These are phyloP conservation scores for Pangasianodon gigas DNA, from an alignment of 2,113 vertebrate species.

Conservation along the genomic window DNA sequence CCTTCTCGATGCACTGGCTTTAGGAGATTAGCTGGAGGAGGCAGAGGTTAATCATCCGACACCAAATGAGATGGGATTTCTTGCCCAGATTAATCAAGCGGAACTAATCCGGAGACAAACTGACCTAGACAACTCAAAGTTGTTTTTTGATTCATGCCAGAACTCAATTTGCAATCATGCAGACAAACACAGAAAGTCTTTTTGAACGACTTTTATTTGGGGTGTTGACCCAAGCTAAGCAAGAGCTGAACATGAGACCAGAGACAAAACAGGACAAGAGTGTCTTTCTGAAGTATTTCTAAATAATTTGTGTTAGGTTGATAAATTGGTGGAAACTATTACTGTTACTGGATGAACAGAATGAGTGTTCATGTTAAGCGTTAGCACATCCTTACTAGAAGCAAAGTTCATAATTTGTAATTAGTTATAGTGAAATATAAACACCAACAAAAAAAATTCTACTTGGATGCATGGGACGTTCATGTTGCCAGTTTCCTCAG, in stretches of 20 bases:
- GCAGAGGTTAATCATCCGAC: slow-evolving; percentile 26
- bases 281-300: not conserved
- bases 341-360: not conserved
- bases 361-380: not conserved
- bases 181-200: slow-evolving; percentile 7
- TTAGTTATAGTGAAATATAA: not conserved
- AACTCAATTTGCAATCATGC: slow-evolving; percentile 7
- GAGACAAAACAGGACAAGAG: not conserved
- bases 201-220: not conserved
- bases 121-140: slow-evolving; percentile 32
- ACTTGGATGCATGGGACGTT: not conserved
- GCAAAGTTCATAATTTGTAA: not conserved
- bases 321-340: not conserved
- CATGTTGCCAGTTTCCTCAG: not conserved
- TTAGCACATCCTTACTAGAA: not conserved
- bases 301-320: not conserved
- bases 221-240: slow-evolving; percentile 3
- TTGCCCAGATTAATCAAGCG: slow-evolving; percentile 45
- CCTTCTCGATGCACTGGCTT: slow-evolving; percentile 8
- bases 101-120: slow-evolving; percentile 42
- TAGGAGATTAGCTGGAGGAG: slow-evolving; percentile 9
- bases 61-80: slow-evolving; percentile 22
- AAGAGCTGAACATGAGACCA: not conserved
- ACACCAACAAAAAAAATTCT: not conserved
- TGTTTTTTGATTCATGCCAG: not conserved